Conservation (phyloP, 2,113 vertebrate genomes). For the Capra hircus region DNA sequence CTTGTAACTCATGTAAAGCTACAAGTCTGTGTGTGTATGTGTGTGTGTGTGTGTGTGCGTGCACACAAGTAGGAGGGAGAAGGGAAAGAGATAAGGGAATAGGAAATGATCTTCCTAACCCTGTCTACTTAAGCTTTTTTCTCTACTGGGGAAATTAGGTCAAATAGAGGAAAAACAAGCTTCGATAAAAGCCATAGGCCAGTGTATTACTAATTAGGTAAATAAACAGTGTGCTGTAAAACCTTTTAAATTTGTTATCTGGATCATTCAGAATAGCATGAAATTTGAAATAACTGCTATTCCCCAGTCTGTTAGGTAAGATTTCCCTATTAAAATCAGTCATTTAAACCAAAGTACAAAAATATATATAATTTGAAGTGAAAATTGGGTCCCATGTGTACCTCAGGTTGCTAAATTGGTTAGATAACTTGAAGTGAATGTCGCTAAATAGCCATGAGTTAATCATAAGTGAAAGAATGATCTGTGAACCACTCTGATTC, state of each 20-base stretch:
- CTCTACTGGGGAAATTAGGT: constrained; percentile 18
- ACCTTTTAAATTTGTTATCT: constrained; percentile 59
- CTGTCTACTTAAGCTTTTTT: background rate
- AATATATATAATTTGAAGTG: constrained; percentile 63
- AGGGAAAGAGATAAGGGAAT: background rate
- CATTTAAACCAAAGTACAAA: constrained; percentile 65
- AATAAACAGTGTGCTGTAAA: constrained; percentile 61
- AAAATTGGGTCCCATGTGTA: constrained; percentile 65
- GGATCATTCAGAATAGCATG: constrained; percentile 58
- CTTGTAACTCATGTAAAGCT: background rate
- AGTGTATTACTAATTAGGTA: constrained; percentile 58
- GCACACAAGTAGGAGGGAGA: background rate
- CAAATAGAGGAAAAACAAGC: constrained; percentile 52
- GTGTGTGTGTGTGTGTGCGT: background rate
- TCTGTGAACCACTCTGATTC: constrained; percentile 30
- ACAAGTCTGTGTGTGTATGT: rapidly evolving
- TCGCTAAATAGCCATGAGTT: constrained; percentile 24
- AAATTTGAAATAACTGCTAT: constrained; percentile 63
- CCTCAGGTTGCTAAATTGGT: constrained; percentile 62
- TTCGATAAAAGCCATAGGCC: constrained; percentile 54
- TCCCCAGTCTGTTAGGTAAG: constrained; percentile 57
- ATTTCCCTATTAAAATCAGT: constrained; percentile 67
- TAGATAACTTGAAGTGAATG: constrained; percentile 59
- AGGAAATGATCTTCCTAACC: background rate
- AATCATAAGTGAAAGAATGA: constrained; percentile 38